Base-by-base conservation (phyloP, 2,888 invertebrate genomes). In the Dione vanillae region DNA sequence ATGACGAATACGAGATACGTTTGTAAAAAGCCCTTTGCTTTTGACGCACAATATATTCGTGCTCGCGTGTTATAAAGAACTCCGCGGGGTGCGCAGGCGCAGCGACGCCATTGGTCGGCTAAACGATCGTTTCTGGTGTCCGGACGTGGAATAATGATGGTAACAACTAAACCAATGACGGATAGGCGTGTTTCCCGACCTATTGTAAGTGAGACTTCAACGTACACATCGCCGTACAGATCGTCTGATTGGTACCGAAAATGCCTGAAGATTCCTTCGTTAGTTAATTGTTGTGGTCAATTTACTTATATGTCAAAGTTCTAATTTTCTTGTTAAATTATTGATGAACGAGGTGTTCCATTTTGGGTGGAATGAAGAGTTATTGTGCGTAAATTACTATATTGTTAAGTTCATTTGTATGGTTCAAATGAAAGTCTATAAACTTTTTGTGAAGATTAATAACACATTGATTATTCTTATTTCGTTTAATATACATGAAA, bases 1-100 rank as follows among this genome's bases (percentile, higher is more conserved):
- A 92, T 92, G 92, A 93, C 92, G 92, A 91, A 93, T 92, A 90
- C 84, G 84, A 89, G 91, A 91, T 91, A 87, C 85, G 88, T 89
- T 88, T 85, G 88, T 89, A 87, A 89, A 88, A 87, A 87, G 85
- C 83, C 85, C 86, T 87, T 91, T 89, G 84, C 84, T 79, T 79
- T 82, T 89, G 91, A 91, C 91, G 88, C 81, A 87, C 90, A 91
- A 93, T 90, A 91, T 92, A 92, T 92, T 84, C 78, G 87, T 83
- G 88, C 85, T 79, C 78, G 86, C 85, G 86, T 83, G 85, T 82
- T 85, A 90, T 92, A 91, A 92, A 91, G 86, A 84, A 89, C 92
- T 79, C 91, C 84, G 85, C 91, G 87, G 91, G 91, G 92, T 85
- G 92, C 90, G 90, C 85, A 78, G 75, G 87, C 88, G 86, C 85